Percentiles rank a stretch among this genome's conserved stretches.
Evolutionary conservation across 2,113 vertebrate genomes (phyloP).

Genomic region (Poeciliopsis turrubarensis): DNA sequence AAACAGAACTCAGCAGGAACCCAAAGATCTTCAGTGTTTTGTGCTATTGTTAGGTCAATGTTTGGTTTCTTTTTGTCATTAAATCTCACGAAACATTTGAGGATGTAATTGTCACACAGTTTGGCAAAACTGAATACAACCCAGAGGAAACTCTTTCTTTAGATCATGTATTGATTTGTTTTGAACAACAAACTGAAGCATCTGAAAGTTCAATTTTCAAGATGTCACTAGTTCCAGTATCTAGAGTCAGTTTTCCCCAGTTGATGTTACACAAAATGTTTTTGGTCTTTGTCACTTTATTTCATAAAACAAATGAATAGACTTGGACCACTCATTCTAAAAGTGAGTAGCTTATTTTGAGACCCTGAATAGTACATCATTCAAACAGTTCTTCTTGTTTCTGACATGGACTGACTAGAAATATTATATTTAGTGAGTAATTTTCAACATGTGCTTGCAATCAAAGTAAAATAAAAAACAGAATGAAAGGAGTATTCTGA

Average conservation of each 20-base stretch:
- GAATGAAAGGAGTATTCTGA: neutral
- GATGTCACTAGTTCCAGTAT: neutral
- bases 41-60: neutral
- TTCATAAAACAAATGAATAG: neutral
- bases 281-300: neutral
- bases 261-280: neutral
- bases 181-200: neutral
- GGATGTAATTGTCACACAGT: neutral
- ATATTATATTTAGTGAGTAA: neutral
- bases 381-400: neutral
- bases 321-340: neutral
- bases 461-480: neutral
- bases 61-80: neutral
- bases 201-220: neutral
- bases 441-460: neutral
- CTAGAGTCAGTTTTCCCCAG: neutral
- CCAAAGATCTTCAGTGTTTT: neutral
- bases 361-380: neutral
- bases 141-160: neutral
- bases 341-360: neutral
- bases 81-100: too few species aligned
- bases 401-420: neutral
- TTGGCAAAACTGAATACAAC: neutral
- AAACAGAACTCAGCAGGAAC: neutral
- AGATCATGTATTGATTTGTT: neutral